Evolutionary conservation across 2,113 vertebrate genomes (phyloP).

Genomic region (Phyllostomus hastatus): DNA sequence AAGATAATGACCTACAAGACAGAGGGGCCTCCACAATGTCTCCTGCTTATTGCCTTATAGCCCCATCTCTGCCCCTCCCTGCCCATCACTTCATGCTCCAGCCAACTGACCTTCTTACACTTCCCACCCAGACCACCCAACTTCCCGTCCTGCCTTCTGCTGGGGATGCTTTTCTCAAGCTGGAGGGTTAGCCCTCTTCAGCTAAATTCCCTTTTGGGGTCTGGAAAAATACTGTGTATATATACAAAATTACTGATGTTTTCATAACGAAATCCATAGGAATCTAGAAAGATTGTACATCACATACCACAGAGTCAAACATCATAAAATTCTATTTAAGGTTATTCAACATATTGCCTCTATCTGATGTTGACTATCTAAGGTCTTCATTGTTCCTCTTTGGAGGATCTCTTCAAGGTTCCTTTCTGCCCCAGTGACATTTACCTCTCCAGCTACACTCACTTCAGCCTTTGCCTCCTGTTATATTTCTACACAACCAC

Average conservation of each 20-base stretch:
- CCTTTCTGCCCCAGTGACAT: background rate
- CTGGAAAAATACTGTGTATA: background rate
- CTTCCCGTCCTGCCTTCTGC: background rate
- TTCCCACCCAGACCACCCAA: background rate
- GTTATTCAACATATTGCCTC: background rate
- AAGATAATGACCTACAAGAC: too few species aligned
- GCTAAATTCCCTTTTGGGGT: background rate
- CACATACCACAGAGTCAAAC: background rate
- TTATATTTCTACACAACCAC: background rate
- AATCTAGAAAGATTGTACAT: background rate
- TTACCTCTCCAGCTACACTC: background rate
- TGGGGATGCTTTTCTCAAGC: background rate
- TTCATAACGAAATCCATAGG: background rate
- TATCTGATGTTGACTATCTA: background rate
- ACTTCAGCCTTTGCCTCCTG: background rate
- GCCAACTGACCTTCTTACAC: background rate
- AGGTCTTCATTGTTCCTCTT: background rate
- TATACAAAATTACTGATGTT: background rate
- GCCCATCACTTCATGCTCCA: background rate
- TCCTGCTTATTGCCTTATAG: background rate
- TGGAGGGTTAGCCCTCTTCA: background rate
- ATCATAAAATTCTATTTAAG: background rate
- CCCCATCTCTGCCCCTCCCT: fast-evolving
- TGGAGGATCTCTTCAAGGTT: background rate
- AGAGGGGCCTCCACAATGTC: fast-evolving